A percentile compares a stretch with the other conserved stretches of the same genome.
Evolutionary conservation across 2,888 invertebrate genomes (phyloP).

Genomic region (Aleiodes alternator): DNA sequence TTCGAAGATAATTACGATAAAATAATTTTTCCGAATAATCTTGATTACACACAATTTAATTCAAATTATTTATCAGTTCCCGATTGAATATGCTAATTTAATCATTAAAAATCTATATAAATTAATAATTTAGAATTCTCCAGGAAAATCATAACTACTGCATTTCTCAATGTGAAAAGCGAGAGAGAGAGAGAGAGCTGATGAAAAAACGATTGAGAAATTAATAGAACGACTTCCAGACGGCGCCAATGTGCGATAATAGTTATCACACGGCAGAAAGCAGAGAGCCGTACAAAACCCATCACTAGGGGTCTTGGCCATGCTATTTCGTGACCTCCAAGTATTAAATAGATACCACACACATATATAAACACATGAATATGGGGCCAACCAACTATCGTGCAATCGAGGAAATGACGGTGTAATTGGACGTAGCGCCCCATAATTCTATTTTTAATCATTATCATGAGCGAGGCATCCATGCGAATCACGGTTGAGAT

Average conservation of each 20-base stretch:
- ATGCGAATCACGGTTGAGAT: conserved; percentile 8
- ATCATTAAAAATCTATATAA: background rate
- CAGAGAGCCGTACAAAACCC: conserved; percentile 46
- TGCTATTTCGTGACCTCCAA: conserved; percentile 35
- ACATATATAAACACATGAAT: background rate
- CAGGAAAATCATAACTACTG: no score
- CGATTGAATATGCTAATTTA: conserved; percentile 7
- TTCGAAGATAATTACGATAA: background rate
- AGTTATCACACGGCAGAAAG: conserved; percentile 58
- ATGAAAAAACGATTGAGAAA: conserved; percentile 54
- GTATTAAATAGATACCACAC: conserved; percentile 38
- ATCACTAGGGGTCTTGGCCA: conserved; percentile 29
- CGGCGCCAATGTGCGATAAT: conserved; percentile 68
- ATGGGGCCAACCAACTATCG: conserved; percentile 1
- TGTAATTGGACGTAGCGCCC: conserved; percentile 20
- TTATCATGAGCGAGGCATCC: background rate
- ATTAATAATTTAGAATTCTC: no score
- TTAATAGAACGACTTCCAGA: conserved; percentile 63
- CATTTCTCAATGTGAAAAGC: background rate
- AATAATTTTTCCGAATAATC: background rate
- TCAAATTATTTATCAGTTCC: background rate
- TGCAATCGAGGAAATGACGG: background rate
- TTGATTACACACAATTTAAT: no score
- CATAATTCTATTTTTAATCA: conserved; percentile 23
- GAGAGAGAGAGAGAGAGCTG: background rate